phyloP scores from a whole-genome alignment of 2,888 invertebrate genomes.

The Macrostomum cliftonense region DNA sequence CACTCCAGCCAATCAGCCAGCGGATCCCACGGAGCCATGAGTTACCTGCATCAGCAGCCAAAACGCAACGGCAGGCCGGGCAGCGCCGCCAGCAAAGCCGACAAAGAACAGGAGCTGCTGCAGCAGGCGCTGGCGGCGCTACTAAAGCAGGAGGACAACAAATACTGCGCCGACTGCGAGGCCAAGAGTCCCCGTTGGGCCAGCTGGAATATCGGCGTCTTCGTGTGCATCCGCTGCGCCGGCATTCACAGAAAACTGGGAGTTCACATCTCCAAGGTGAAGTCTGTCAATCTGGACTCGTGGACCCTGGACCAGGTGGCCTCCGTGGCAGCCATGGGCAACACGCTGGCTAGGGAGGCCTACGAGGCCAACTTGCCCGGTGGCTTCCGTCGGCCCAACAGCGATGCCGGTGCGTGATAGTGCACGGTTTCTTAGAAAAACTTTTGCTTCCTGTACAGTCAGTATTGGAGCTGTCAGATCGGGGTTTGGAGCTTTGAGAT shows the following conservation, averaged over 20 bases:
- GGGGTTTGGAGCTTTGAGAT: too few relatives aligned
- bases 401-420: too few relatives aligned
- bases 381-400: conserved; percentile 69
- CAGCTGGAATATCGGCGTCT: conserved; percentile 94
- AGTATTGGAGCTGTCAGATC: too few relatives aligned
- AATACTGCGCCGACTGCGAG: conserved; percentile 99
- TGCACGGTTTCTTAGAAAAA: too few relatives aligned
- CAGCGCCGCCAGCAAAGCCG: too few relatives aligned
- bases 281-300: conserved; percentile 87
- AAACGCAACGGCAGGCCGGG: too few relatives aligned
- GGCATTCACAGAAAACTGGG: conserved; percentile 95
- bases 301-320: conserved; percentile 97
- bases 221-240: conserved; percentile 90
- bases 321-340: conserved; percentile 86
- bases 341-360: conserved; percentile 73
- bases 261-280: conserved; percentile 92
- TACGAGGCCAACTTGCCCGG: conserved; percentile 92
- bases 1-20: too few relatives aligned
- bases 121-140: conserved; percentile 71
- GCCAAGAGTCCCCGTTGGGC: conserved; percentile 99
- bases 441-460: too few relatives aligned
- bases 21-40: too few relatives aligned
- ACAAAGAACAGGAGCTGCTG: conserved; percentile 46
- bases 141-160: conserved; percentile 94
- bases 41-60: too few relatives aligned